Base-by-base conservation (phyloP, 2,113 vertebrate genomes). In the Sphaerodactylus townsendi region DNA sequence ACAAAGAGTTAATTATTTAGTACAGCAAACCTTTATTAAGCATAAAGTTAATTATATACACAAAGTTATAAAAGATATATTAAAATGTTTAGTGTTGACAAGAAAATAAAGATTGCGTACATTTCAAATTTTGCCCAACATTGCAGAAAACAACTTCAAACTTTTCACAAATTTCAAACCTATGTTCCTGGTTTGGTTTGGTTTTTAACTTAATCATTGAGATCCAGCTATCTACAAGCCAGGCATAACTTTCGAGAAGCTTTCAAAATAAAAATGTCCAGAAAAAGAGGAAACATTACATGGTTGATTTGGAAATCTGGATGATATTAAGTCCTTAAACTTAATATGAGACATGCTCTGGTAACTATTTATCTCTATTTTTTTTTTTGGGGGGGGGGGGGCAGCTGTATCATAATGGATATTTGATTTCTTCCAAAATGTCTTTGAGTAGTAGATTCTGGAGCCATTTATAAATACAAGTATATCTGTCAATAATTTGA, bases 401-500 rank as follows among this genome's bases (percentile, higher is more conserved):
- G 33, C 44, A 10, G 21, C 33, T 71, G 3, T 82, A 66, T 10
- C 66, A 14, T 15, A 76, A 46, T 8, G 10, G 33, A 13, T 56
- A 5, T 33, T 65, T 75, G 33, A 2, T 73, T 65, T 53, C 72
- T 23, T 69, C 7, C 68, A 25, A n/a, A 37, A 28, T 48, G 10
- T 2, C 23, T 71, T 41, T 39, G 6, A 39, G 6, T 11, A 30
- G 35, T 65, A 64, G 1, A 44, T 53, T 28, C 8, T 14, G 66
- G 85, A 81, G 28, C 62, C 48, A 17, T 17, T 35, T 53, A 74
- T 86, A 72, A 50, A 50, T 53, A 73, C 65, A 85, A 66, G 28
- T 30, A 73, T 0, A 6, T 6, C 82, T n/a, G 23, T 73, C 64
- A 65, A 35, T n/a, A 30, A 76, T 83, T 81, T 88, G 88, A 50